These are phyloP conservation scores for Ennomos quercinarius DNA, from an alignment of 2,888 invertebrate species.

Conservation along the genomic window DNA sequence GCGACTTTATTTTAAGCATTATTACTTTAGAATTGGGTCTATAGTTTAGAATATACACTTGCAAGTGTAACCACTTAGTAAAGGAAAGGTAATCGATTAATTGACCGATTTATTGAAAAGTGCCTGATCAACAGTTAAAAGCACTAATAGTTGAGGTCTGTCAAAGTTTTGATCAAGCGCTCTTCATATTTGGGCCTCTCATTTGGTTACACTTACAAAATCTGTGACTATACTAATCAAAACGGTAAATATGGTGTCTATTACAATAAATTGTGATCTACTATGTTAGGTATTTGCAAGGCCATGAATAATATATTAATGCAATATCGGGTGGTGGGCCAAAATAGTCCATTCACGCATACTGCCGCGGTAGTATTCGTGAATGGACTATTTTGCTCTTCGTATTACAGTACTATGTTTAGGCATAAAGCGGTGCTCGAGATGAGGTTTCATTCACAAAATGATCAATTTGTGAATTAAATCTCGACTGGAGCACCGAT, in stretches of 20 bases:
- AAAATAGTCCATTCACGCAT: neutral
- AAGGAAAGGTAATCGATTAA: conserved; percentile 10
- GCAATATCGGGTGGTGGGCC: neutral
- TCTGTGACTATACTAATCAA: conserved; percentile 16
- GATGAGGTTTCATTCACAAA: no score
- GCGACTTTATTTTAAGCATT: conserved; percentile 42
- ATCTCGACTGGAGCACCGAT: no score
- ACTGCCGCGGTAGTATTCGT: no score
- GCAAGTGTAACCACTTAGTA: conserved; percentile 11
- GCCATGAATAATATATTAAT: neutral
- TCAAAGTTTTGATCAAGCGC: neutral
- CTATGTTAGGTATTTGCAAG: conserved; percentile 13
- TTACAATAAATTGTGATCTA: neutral
- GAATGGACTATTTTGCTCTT: no score
- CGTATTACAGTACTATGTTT: no score
- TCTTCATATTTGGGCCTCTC: conserved; percentile 1
- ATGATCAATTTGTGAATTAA: no score
- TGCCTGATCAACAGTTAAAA: neutral
- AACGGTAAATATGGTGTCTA: conserved; percentile 8
- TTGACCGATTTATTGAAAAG: conserved; percentile 14
- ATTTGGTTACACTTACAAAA: conserved; percentile 17
- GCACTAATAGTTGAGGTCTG: neutral
- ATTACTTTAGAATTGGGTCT: conserved; percentile 49
- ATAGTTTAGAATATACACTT: conserved; percentile 38
- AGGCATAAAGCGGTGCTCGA: no score